Evolutionary conservation across 2,888 invertebrate genomes (phyloP).

Genomic region (Flexamia atlantica): DNA sequence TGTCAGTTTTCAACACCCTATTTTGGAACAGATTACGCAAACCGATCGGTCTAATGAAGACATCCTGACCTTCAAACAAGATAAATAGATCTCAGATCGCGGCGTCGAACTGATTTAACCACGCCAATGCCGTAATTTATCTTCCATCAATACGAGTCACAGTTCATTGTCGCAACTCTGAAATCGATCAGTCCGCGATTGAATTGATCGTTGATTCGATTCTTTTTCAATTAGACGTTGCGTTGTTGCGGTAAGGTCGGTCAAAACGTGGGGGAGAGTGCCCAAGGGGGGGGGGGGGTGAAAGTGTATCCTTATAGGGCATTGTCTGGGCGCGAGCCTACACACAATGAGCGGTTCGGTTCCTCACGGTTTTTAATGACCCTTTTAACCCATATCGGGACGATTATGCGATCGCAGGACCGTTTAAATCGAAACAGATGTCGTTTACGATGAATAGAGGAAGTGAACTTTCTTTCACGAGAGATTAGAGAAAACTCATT

Average conservation of each 20-base stretch:
- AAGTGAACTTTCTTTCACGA: too few relatives aligned
- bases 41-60: too few relatives aligned
- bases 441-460: not conserved
- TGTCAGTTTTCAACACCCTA: too few relatives aligned
- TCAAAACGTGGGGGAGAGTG: not conserved
- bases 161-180: slow-evolving; percentile 13
- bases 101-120: not conserved
- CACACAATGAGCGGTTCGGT: slow-evolving; percentile 18
- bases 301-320: slow-evolving; percentile 25
- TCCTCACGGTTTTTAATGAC: slow-evolving; percentile 30
- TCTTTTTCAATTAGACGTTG: slow-evolving; percentile 11
- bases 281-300: not conserved
- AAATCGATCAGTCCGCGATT: not conserved
- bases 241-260: not conserved
- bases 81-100: too few relatives aligned
- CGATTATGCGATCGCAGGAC: not conserved
- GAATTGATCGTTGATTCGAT: slow-evolving; percentile 37
- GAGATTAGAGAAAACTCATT: too few relatives aligned
- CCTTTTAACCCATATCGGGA: slow-evolving; percentile 20
- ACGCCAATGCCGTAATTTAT: not conserved
- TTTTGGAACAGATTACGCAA: too few relatives aligned
- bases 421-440: slow-evolving; percentile 14
- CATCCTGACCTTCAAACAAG: too few relatives aligned
- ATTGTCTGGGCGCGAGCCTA: not conserved
- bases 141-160: not conserved